phyloP scores from a whole-genome alignment of 2,113 vertebrate species.

The Desmodus rotundus region DNA sequence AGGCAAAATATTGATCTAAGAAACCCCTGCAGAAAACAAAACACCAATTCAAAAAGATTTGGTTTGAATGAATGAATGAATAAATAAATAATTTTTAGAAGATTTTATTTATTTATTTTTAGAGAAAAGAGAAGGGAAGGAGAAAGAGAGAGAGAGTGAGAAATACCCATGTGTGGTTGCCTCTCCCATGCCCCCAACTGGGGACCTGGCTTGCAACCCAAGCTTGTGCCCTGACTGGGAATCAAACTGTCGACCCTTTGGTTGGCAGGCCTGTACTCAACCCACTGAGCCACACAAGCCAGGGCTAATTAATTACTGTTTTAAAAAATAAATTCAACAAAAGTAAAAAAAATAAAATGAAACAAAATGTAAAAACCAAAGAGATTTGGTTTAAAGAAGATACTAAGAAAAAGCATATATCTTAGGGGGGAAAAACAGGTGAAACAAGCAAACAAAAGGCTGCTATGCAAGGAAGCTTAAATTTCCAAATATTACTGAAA shows the following conservation, averaged over 20 bases:
- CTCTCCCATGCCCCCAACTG: too few relatives aligned
- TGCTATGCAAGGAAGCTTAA: background rate
- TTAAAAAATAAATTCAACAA: background rate
- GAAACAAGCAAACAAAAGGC: background rate
- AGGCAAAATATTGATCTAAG: background rate
- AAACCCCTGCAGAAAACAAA: background rate
- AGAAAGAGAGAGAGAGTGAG: too few relatives aligned
- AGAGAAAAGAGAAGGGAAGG: too few relatives aligned
- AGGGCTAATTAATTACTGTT: background rate
- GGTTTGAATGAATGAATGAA: background rate
- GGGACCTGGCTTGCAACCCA: too few relatives aligned
- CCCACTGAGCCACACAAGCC: too few relatives aligned
- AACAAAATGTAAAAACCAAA: background rate
- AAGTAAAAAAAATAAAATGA: background rate
- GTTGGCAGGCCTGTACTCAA: too few relatives aligned
- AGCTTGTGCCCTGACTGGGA: too few relatives aligned
- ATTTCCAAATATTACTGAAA: background rate
- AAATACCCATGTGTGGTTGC: too few relatives aligned
- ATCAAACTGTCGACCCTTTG: too few relatives aligned
- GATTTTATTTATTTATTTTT: too few relatives aligned
- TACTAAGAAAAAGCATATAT: background rate
- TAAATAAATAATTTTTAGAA: too few relatives aligned
- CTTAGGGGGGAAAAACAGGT: background rate
- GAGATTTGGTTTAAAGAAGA: constrained; percentile 8
- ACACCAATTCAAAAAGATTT: background rate